Base-by-base conservation (phyloP, 1,140 invertebrate genomes). In the Stegodyphus dumicola region DNA sequence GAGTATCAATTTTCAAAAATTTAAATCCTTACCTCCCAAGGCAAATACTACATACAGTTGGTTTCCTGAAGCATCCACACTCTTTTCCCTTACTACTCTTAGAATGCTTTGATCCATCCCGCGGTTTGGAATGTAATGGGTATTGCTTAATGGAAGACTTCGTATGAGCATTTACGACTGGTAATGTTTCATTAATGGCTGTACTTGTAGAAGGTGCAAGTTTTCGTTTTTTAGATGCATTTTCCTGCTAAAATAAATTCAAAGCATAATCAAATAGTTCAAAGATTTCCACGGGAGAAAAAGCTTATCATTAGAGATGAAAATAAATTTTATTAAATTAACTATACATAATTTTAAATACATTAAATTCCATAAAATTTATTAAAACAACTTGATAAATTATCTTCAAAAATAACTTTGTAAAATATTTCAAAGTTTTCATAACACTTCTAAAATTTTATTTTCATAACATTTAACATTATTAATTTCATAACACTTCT, bases 21-120 rank as follows among this genome's bases (percentile, higher is more conserved):
- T 60, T 10, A 60, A 10, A 56, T 48, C 13, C n/a, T 64, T 85
- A 85, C 83, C 83, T 77, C 13, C 67, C 75, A 51, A 73, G 67
- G 18, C 83, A 85, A 71, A 85, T 71, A 64, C 77, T 85, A 33
- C 88, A 89, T 9, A 89, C 78, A 54, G 80, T 74, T 17, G 83
- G 75, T 48, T 54, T 85, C 71, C 48, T 78, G 33, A 85, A 85
- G 18, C 83, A 85, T 0, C 75, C 67, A 77, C 83, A 85, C 10
- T 84, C 80, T 84, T 76, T 75, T 6, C 9, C 11, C 56, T 76
- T 84, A 73, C 53, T 56, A 69, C 52, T 51, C 56, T 76, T 84
- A 6, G 70, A 51, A 69, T 84, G 53, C n/a, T 84, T 84, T 7
- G 80, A n/a, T 17, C 17, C 9, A 54, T 84, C 73, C 76, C 18